A percentile compares a stretch with the other conserved stretches of the same genome.
phyloP scores from a whole-genome alignment of 2,888 invertebrate genomes.

The Heteromyza rotundicornis region DNA sequence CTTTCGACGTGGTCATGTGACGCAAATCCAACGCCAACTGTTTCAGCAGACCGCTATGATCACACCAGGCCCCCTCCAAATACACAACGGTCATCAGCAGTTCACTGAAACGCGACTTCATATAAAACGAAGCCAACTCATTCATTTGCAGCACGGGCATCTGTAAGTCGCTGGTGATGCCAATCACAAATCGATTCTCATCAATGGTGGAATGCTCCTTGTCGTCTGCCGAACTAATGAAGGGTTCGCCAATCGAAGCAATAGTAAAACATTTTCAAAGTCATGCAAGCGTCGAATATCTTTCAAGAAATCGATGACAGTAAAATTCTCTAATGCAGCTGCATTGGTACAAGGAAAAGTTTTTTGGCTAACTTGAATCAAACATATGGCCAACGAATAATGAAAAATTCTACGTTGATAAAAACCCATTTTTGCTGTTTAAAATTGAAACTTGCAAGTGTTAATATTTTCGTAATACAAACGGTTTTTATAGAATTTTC shows the following conservation, averaged over 20 bases:
- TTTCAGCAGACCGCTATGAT: conserved; percentile 35
- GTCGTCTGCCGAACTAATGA: too few relatives aligned
- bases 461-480: too few relatives aligned
- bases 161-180: conserved; percentile 34
- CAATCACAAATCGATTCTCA: conserved; percentile 23
- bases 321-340: conserved; percentile 1
- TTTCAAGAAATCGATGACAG: conserved; percentile 30
- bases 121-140: conserved; percentile 37
- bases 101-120: conserved; percentile 35
- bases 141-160: conserved; percentile 43
- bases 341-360: too few relatives aligned
- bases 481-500: too few relatives aligned
- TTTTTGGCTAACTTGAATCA: too few relatives aligned
- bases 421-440: too few relatives aligned
- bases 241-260: too few relatives aligned
- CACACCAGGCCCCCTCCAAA: conserved; percentile 30
- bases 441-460: too few relatives aligned
- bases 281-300: conserved; percentile 32
- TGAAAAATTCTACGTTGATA: too few relatives aligned
- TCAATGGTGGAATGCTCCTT: too few relatives aligned
- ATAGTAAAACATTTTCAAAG: conserved; percentile 36
- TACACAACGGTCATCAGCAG: conserved; percentile 41
- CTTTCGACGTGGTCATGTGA: conserved; percentile 42
- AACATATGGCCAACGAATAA: too few relatives aligned
- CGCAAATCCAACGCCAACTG: conserved; percentile 39